These are phyloP conservation scores for Oryzias curvinotus DNA, from an alignment of 2,113 vertebrate genomes.

Conservation along the genomic window DNA sequence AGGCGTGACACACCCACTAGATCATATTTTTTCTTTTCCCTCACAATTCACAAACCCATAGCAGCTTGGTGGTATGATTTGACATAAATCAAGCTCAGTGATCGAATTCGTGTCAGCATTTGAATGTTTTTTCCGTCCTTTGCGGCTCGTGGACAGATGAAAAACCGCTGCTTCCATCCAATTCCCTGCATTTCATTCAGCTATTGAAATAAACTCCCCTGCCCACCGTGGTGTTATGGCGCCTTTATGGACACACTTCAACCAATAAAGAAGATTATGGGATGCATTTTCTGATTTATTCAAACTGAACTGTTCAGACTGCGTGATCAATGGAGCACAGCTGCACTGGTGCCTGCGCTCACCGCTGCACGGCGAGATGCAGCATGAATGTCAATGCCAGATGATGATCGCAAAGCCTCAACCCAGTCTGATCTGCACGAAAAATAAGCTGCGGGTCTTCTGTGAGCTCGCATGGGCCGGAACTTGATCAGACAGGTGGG, in stretches of 20 bases:
- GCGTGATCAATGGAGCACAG: constrained; percentile 49
- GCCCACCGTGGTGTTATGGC: constrained; percentile 13
- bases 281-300: constrained; percentile 7
- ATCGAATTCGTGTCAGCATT: neutral
- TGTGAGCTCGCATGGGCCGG: neutral
- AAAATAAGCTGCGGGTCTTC: neutral
- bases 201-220: constrained; percentile 40
- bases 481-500: constrained; percentile 57
- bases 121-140: neutral
- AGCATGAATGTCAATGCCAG: constrained; percentile 66
- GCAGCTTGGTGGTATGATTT: constrained; percentile 7
- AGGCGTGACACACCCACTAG: constrained; percentile 62
- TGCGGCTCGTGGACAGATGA: constrained; percentile 27
- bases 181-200: constrained; percentile 47
- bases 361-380: constrained; percentile 52
- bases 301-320: constrained; percentile 22
- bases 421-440: neutral
- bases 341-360: constrained; percentile 37
- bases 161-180: constrained; percentile 38
- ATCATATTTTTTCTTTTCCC: neutral
- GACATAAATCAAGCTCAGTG: constrained; percentile 18
- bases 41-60: constrained; percentile 17
- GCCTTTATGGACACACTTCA: constrained; percentile 19
- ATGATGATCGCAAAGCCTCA: constrained; percentile 5
- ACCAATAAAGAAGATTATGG: constrained; percentile 14